Evolutionary conservation across 64 coral and sea anemone species (phyloP).

Genomic region (Stylophora pistillata): DNA sequence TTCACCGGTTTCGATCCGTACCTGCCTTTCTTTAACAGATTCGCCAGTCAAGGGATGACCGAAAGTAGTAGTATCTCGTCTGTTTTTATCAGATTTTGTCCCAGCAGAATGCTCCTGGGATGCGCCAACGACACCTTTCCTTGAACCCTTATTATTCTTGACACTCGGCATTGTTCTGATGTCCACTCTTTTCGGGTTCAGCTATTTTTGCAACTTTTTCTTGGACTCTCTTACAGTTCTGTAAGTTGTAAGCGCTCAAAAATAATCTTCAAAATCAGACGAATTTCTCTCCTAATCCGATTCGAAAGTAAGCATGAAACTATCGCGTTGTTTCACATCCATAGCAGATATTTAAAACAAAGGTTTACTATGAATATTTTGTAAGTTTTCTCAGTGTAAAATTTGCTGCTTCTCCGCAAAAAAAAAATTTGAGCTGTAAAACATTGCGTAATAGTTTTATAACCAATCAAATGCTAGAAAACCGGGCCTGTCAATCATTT

Average conservation of each 20-base stretch:
- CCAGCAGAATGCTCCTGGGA: slow-evolving; percentile 26
- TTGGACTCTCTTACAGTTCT: neutral
- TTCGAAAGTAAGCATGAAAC: neutral
- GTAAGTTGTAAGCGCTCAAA: neutral
- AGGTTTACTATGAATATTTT: neutral
- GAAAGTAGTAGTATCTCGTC: slow-evolving; percentile 65
- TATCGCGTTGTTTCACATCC: neutral
- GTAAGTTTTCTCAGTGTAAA: neutral
- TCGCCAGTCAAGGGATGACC: slow-evolving; percentile 89
- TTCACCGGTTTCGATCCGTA: neutral
- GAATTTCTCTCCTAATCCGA: neutral
- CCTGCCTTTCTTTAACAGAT: slow-evolving; percentile 90
- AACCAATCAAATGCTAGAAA: slow-evolving; percentile 33
- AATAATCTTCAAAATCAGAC: neutral
- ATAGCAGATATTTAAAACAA: too few species aligned
- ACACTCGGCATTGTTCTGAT: neutral
- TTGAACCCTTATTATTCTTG: slow-evolving; percentile 45
- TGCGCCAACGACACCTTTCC: slow-evolving; percentile 1
- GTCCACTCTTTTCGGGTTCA: neutral
- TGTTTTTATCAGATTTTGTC: slow-evolving; percentile 58
- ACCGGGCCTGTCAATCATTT: neutral
- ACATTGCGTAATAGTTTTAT: neutral
- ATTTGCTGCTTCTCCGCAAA: neutral
- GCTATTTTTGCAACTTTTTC: neutral
- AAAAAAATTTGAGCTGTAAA: neutral